These are phyloP conservation scores for Bos indicus DNA, from an alignment of 2,113 vertebrate species.

Conservation along the genomic window DNA sequence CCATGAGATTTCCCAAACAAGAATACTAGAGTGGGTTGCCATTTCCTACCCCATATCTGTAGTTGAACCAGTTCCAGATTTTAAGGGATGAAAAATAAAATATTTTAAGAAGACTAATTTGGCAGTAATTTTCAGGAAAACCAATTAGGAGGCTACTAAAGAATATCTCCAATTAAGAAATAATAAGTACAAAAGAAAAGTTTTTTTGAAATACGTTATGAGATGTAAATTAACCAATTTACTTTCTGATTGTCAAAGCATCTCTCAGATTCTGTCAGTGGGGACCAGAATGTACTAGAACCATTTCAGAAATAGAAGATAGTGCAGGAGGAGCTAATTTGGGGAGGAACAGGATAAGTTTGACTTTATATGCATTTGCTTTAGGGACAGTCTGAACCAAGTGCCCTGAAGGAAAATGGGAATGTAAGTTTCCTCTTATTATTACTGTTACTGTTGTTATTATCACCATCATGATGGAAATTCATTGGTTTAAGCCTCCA, in stretches of 20 bases:
- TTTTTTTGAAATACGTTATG: background rate
- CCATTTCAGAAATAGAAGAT: background rate
- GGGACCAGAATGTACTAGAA: background rate
- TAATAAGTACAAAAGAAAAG: background rate
- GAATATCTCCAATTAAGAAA: background rate
- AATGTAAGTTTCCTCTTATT: background rate
- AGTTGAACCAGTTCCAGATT: background rate
- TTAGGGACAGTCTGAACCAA: background rate
- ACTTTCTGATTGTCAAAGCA: background rate
- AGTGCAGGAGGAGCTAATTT: background rate
- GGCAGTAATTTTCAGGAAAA: background rate
- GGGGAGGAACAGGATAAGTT: background rate
- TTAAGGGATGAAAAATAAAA: background rate
- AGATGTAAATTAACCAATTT: slow-evolving; percentile 36
- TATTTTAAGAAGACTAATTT: background rate
- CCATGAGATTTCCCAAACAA: background rate
- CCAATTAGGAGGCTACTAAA: background rate
- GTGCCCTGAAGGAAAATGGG: background rate
- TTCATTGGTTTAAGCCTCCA: background rate
- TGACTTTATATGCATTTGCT: background rate
- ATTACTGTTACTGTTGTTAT: background rate
- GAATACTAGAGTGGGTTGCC: background rate
- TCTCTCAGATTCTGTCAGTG: background rate
- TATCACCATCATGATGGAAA: background rate
- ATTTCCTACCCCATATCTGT: background rate